Conservation (phyloP, 2,113 vertebrate genomes). For the Calidris pygmaea region DNA sequence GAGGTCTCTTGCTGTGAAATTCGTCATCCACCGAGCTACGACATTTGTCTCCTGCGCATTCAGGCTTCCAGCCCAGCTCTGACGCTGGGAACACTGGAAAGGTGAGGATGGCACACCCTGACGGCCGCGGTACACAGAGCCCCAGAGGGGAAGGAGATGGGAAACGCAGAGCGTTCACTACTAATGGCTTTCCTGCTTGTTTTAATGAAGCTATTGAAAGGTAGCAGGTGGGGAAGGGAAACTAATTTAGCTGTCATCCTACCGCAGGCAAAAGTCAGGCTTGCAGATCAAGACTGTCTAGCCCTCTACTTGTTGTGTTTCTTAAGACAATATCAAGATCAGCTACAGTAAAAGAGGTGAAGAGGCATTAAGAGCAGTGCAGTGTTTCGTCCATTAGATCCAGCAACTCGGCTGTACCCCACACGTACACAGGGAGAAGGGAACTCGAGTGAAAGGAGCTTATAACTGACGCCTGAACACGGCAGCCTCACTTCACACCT, state of each 20-base stretch:
- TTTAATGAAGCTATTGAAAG: background rate
- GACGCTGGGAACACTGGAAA: background rate
- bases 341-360: background rate
- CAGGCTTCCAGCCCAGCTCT: background rate
- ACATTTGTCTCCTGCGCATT: background rate
- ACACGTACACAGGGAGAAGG: background rate
- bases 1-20: background rate
- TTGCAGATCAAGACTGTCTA: background rate
- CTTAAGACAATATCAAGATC: background rate
- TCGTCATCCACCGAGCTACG: background rate
- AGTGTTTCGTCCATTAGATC: fast-evolving
- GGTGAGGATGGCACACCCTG: background rate
- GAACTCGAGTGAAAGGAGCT: background rate
- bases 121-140: background rate
- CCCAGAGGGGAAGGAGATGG: background rate
- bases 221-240: background rate
- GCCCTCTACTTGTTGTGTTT: background rate
- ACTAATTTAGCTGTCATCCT: background rate
- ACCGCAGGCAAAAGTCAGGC: background rate
- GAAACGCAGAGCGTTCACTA: fast-evolving
- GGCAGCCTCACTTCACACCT: background rate
- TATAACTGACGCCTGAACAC: fast-evolving
- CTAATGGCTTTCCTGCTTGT: background rate
- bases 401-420: background rate
- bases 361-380: background rate